These are phyloP conservation scores for Atta cephalotes DNA, from an alignment of 1,140 invertebrate genomes.

Conservation along the genomic window DNA sequence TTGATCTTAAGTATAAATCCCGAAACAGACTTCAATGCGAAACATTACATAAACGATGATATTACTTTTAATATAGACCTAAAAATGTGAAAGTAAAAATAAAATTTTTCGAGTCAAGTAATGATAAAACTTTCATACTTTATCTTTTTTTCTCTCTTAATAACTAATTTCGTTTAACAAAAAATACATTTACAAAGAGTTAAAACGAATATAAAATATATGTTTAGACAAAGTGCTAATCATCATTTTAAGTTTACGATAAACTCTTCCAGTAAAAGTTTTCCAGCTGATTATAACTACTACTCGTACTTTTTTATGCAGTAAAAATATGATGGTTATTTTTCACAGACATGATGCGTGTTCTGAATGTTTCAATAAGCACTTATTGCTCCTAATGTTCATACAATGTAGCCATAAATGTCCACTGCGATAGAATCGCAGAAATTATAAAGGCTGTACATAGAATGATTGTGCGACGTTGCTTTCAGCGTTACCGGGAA, in stretches of 20 bases:
- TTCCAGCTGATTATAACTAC: not conserved
- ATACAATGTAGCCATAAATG: slow-evolving; percentile 21
- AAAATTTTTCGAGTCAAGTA: not conserved
- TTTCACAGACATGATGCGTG: slow-evolving; percentile 20
- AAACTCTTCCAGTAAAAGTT: not conserved
- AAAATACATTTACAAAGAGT: not conserved
- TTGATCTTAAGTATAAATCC: slow-evolving; percentile 53
- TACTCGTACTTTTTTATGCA: not conserved
- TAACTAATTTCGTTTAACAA: not conserved
- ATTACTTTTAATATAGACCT: not conserved
- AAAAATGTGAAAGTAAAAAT: not conserved
- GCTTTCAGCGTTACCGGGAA: slow-evolving; percentile 21
- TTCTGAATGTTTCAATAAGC: slow-evolving; percentile 40
- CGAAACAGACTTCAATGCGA: not conserved
- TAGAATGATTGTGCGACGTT: slow-evolving; percentile 18
- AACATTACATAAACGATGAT: slow-evolving; percentile 2
- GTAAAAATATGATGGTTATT: slow-evolving; percentile 28
- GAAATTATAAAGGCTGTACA: slow-evolving; percentile 32
- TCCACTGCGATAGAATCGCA: slow-evolving; percentile 32
- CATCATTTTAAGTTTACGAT: slow-evolving; percentile 7
- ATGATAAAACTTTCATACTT: not conserved
- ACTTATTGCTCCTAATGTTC: not conserved
- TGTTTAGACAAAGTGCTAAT: not conserved
- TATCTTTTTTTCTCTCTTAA: not conserved
- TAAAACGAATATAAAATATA: not conserved